phyloP scores from a whole-genome alignment of 2,113 vertebrate species.

The Rousettus leschenaultii region DNA sequence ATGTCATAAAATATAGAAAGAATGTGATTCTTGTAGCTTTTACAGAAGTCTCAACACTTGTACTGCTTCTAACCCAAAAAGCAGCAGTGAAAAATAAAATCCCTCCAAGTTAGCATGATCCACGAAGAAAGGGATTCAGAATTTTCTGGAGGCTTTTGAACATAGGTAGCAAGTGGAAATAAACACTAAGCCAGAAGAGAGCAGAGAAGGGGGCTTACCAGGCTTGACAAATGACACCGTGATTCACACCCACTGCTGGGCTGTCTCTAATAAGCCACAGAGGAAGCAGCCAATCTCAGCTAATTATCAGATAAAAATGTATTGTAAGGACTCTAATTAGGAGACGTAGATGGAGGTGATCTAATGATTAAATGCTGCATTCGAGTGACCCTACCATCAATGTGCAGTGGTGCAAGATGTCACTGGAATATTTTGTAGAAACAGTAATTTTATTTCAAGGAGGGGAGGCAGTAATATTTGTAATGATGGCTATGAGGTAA shows the following conservation, averaged over 20 bases:
- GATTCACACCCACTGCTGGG: conserved; percentile 92
- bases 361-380: conserved; percentile 94
- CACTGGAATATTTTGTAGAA: conserved; percentile 86
- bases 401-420: conserved; percentile 85
- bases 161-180: conserved; percentile 72
- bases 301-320: conserved; percentile 98
- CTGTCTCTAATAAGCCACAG: conserved; percentile 91
- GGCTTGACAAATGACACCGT: conserved; percentile 89
- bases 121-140: conserved; percentile 52
- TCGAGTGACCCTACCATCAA: conserved; percentile 91
- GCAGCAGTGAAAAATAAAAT: conserved; percentile 12
- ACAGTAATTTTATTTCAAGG: conserved; percentile 87
- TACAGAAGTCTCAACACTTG: conserved; percentile 73
- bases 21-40: conserved; percentile 40
- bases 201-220: conserved; percentile 77
- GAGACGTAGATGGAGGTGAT: conserved; percentile 93
- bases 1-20: conserved; percentile 68
- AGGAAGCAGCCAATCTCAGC: conserved; percentile 96
- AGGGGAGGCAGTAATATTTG: conserved; percentile 89
- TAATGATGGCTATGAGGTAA: conserved; percentile 97
- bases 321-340: conserved; percentile 97
- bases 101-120: conserved; percentile 61
- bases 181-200: conserved; percentile 75
- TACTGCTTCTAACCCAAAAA: conserved; percentile 66
- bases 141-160: conserved; percentile 74